Evolutionary conservation across 2,113 vertebrate genomes (phyloP).

Genomic region (Pseudorasbora parva): DNA sequence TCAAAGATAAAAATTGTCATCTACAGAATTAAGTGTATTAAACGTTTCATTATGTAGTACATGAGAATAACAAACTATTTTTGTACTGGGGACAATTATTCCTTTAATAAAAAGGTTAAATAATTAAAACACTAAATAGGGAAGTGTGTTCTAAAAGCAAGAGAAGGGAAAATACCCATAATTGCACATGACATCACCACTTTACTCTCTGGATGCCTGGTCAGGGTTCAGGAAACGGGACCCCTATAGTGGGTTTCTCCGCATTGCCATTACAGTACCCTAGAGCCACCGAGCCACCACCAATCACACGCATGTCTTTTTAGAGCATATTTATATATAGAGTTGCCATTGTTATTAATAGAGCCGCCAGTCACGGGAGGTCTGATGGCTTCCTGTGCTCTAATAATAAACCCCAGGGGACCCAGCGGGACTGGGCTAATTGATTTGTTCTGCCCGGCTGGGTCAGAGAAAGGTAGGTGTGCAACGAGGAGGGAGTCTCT

Average conservation of each 20-base stretch:
- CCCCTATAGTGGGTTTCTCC: conserved; percentile 2
- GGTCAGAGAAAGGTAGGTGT: conserved; percentile 33
- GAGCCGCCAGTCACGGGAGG: conserved; percentile 39
- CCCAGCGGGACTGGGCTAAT: conserved; percentile 41
- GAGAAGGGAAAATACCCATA: background rate
- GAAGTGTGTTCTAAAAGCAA: background rate
- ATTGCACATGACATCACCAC: conserved; percentile 22
- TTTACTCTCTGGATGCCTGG: background rate
- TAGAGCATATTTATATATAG: conserved; percentile 4
- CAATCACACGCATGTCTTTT: conserved; percentile 16
- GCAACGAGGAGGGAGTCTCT: background rate
- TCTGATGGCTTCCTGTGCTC: conserved; percentile 44
- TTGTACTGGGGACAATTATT: background rate
- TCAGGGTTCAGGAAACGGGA: background rate
- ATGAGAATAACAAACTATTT: background rate
- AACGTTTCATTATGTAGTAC: too few relatives aligned
- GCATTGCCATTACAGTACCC: background rate
- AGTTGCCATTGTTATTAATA: conserved; percentile 55
- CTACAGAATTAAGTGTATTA: too few relatives aligned
- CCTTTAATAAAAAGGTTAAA: background rate
- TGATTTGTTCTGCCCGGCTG: conserved; percentile 51
- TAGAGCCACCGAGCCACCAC: conserved; percentile 15
- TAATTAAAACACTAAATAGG: background rate
- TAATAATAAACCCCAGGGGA: conserved; percentile 46
- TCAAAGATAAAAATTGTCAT: too few relatives aligned